Evolutionary conservation across 2,888 invertebrate species (phyloP), one percentile per base, ranked within the genome.

Genomic region (Pheosia gnoma): DNA sequence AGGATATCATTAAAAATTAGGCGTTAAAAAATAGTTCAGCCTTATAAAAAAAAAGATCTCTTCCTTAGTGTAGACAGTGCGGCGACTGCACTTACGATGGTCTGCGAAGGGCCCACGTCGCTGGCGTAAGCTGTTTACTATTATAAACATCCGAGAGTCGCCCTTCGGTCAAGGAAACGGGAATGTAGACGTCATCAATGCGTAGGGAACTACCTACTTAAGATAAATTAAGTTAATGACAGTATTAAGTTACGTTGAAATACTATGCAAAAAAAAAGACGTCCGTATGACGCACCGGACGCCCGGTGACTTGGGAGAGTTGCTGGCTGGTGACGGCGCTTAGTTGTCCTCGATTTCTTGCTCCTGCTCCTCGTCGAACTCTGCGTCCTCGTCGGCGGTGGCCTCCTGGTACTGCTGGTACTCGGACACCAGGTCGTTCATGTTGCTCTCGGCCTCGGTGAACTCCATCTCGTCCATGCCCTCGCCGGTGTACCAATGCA

Each of bases 381-480:
- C 97, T 0, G 96, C 96, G 84, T 97, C 97, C 85, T 97, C 97
- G 81, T 97, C 97, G 75, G 96, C 96, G 73, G 96, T 97, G 67
- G 97, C 97, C 88, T 96, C 98, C 93, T 98, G 98, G 94, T 98
- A 98, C 86, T 98, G 98, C 89, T 98, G 98, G 92, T 98, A 98
- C 88, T 98, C 98, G 0, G 97, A 97, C n/a, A 98, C 97, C 88
- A 97, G 89, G 85, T 97, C 97, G 91, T 97, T 98, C 98, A 99
- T 98, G 95, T 99, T 99, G 86, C 98, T 98, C 94, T 97, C 96
- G 1, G 96, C 98, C 89, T 98, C 98, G 5, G 98, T 98, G 95
- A 98, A 98, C 94, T 98, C 98, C 98, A 98, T 98, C 93, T 98
- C 98, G 90, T 98, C 98, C 98, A 98, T 98, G 78, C 98, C 98